Percentiles rank a stretch among this genome's conserved stretches.
phyloP scores from a whole-genome alignment of 2,888 invertebrate genomes.

The Drosophila kuntzei region DNA sequence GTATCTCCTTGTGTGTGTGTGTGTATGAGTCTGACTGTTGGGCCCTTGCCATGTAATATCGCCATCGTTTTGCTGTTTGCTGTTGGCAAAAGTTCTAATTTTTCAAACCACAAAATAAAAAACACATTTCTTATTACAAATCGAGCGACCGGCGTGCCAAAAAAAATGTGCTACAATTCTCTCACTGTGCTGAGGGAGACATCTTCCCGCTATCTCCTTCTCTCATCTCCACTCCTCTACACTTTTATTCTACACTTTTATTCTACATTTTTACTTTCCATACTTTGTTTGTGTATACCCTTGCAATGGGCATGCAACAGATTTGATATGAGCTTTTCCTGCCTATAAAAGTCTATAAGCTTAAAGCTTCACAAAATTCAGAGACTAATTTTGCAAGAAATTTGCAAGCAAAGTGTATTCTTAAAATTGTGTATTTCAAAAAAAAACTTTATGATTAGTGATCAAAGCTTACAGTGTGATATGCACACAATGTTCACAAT shows the following conservation, averaged over 20 bases:
- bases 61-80: slow-evolving; percentile 57
- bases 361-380: neutral
- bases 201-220: neutral
- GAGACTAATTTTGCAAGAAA: neutral
- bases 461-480: no score
- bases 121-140: slow-evolving; percentile 78
- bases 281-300: slow-evolving; percentile 26
- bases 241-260: neutral
- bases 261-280: neutral
- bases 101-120: slow-evolving; percentile 75
- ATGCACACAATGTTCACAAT: no score
- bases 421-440: neutral
- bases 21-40: slow-evolving; percentile 47
- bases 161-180: slow-evolving; percentile 67
- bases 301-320: neutral
- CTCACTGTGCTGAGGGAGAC: neutral
- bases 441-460: no score
- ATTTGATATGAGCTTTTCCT: neutral
- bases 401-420: no score
- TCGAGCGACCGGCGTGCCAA: slow-evolving; percentile 70
- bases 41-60: slow-evolving; percentile 62
- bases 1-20: slow-evolving; percentile 19
- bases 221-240: no score
- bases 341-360: neutral
- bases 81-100: slow-evolving; percentile 78